Evolutionary conservation across 2,113 vertebrate species (phyloP).

Genomic region (Oryzias melastigma): DNA sequence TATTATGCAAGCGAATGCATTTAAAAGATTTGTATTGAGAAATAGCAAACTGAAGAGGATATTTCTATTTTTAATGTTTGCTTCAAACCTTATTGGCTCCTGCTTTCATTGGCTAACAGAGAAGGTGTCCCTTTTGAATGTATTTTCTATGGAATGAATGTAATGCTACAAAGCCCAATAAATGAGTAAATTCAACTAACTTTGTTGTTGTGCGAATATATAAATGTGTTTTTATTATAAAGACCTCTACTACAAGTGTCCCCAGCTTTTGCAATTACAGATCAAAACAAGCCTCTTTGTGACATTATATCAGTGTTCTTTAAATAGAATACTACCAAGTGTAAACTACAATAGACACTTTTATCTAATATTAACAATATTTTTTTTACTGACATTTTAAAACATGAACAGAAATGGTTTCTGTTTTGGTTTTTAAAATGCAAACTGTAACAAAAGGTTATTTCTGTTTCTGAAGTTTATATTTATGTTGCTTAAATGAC

Average conservation of each 20-base stretch:
- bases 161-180: conserved; percentile 70
- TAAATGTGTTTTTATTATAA: background rate
- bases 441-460: no score
- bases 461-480: no score
- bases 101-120: conserved; percentile 47
- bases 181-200: conserved; percentile 42
- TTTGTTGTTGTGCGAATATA: background rate
- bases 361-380: no score
- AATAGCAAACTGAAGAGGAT: conserved; percentile 38
- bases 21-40: conserved; percentile 61
- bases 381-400: no score
- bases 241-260: background rate
- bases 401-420: no score
- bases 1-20: conserved; percentile 58
- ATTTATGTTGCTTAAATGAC: no score
- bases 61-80: conserved; percentile 71
- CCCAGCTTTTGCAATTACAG: background rate
- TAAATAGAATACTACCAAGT: no score
- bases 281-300: no score
- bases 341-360: no score
- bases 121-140: conserved; percentile 73
- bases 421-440: no score
- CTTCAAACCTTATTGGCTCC: conserved; percentile 66
- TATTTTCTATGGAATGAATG: conserved; percentile 80
- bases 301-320: no score